phyloP scores from a whole-genome alignment of 2,797 vertebrate genomes.

The Rhadinocentrus ornatus region DNA sequence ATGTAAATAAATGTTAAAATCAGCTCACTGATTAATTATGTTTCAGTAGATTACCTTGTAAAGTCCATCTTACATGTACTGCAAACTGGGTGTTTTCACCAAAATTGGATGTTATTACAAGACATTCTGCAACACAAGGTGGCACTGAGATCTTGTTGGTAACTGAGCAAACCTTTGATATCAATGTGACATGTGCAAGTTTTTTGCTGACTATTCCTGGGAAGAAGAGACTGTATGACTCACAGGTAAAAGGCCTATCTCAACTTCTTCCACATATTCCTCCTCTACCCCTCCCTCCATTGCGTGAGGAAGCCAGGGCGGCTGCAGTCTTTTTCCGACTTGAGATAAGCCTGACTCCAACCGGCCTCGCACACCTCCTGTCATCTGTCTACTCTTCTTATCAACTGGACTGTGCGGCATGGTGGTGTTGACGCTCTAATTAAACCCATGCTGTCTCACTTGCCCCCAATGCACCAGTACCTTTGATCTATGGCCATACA shows the following conservation, averaged over 20 bases:
- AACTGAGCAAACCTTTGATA: constrained; percentile 57
- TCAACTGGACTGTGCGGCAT: constrained; percentile 70
- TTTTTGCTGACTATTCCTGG: constrained; percentile 33
- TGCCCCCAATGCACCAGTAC: constrained; percentile 32
- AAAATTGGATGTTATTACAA: constrained; percentile 18
- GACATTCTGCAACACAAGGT: constrained; percentile 60
- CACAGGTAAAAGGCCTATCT: constrained; percentile 75
- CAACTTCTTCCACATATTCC: constrained; percentile 59
- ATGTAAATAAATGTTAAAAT: constrained; percentile 24
- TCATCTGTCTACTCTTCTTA: constrained; percentile 84
- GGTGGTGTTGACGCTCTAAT: constrained; percentile 79
- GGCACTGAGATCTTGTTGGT: constrained; percentile 68
- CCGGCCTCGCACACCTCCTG: constrained; percentile 83
- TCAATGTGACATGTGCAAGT: constrained; percentile 37
- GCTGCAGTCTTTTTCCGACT: constrained; percentile 76
- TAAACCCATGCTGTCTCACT: constrained; percentile 73
- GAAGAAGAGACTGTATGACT: constrained; percentile 70
- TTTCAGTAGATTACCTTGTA: constrained; percentile 24
- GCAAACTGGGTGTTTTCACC: not conserved
- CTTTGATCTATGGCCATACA: constrained; percentile 37
- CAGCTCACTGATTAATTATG: constrained; percentile 9
- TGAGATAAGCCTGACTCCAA: constrained; percentile 87
- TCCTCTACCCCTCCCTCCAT: constrained; percentile 59
- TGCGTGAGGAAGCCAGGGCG: constrained; percentile 83
- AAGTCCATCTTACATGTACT: constrained; percentile 6